phyloP scores from a whole-genome alignment of 2,888 invertebrate genomes.

The Standfussiana lucernea region DNA sequence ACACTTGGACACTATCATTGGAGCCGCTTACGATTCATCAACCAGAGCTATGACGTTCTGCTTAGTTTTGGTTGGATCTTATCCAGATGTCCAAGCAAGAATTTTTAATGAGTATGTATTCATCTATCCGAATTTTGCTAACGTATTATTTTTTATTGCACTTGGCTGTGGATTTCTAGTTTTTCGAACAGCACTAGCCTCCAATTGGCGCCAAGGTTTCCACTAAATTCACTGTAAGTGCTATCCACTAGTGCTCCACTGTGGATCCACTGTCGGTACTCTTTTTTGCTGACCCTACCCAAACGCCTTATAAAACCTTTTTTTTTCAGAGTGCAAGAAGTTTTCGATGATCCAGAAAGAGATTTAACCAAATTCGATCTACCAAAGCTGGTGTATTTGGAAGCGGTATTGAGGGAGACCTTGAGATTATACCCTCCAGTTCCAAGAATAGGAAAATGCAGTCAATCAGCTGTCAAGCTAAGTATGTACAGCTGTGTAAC shows the following conservation, averaged over 20 bases:
- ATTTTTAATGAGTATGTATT: slow-evolving; percentile 49
- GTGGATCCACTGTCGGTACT: too few species aligned
- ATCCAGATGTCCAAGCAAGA: slow-evolving; percentile 37
- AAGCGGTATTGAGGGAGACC: slow-evolving; percentile 59
- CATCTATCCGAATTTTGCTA: not conserved
- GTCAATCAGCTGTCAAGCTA: slow-evolving; percentile 11
- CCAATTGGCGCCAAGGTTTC: too few species aligned
- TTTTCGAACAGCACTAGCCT: not conserved
- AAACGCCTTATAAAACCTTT: not conserved
- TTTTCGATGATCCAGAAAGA: slow-evolving; percentile 9
- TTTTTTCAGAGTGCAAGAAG: slow-evolving; percentile 22
- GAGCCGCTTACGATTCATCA: slow-evolving; percentile 43
- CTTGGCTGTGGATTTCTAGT: not conserved
- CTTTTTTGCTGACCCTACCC: too few species aligned
- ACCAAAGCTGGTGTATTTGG: slow-evolving; percentile 54
- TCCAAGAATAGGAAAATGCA: slow-evolving; percentile 16
- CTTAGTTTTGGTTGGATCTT: slow-evolving; percentile 39
- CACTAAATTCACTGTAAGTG: too few species aligned
- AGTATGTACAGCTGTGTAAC: slow-evolving; percentile 18
- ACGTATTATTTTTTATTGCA: not conserved
- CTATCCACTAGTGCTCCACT: too few species aligned
- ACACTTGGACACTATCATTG: slow-evolving; percentile 51
- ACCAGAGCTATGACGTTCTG: slow-evolving; percentile 4
- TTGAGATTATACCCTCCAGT: slow-evolving; percentile 50
- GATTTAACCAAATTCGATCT: slow-evolving; percentile 54